Base-by-base conservation (phyloP, 2,888 invertebrate species). In the Cheilosia pagana region DNA sequence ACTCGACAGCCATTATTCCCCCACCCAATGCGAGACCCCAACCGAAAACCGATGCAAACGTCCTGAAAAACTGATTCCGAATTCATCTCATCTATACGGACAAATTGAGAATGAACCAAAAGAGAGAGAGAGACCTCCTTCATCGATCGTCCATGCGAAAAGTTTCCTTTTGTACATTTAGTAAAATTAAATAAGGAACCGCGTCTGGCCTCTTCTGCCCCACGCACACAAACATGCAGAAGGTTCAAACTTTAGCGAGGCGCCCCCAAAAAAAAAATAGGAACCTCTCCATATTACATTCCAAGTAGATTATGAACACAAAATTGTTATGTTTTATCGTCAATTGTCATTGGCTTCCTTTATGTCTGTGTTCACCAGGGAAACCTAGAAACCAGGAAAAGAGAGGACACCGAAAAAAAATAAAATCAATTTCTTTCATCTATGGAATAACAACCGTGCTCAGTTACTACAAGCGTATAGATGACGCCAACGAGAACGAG, bases 151-250 rank as follows among this genome's bases (percentile, higher is more conserved):
- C 41, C 48, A 50, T 21, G 19, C 50, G 50, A 12, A 68, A 68
- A 53, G 31, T 43, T 57, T 55, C 31, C 55, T 41, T 67, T 57
- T 68, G 65, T 55, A 43, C 45, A 68, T 55, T 57, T 55, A 16
- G 68, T 68, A 57, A 57, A 68, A 68, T 68, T 55, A 55, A 68
- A 68, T 68, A 53, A 68, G 55, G 23, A 52, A 68, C 43, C 68
- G 55, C 45, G 19, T 25, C 12, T 25, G 16, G 8, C 25, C 45
- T 45, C 19, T 16, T 8, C 28, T 8, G 16, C 39, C 28, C 21
- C 48, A 5, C 41, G 10, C 14, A n/a, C 31, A 28, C 12, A 43
- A 8, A 8, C 12, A 25, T 28, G 12, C 8, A 45, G 8, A 48
- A 25, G n/a, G 39, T 25, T 43, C 48, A 48, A 28, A 48, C 35